phyloP scores from a whole-genome alignment of 2,888 invertebrate genomes.

The Zygothrica quintamaculata region DNA sequence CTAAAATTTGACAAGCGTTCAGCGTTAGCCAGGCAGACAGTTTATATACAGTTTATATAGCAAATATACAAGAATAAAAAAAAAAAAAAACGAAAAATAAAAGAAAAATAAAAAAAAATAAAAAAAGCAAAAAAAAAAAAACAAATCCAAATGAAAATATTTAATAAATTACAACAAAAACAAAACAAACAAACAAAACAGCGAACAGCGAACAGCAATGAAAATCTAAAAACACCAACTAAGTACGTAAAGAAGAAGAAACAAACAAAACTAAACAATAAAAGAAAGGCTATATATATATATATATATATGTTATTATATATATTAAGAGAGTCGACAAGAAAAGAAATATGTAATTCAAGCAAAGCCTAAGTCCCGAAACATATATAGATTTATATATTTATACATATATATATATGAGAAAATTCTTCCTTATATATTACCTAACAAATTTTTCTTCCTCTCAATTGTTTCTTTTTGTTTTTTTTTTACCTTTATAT shows the following conservation, averaged over 20 bases:
- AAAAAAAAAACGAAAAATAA: conserved; percentile 23
- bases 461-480: too few species aligned
- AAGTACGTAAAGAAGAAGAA: conserved; percentile 53
- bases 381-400: conserved; percentile 13
- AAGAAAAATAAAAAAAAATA: conserved; percentile 21
- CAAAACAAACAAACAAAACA: conserved; percentile 12
- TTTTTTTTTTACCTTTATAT: too few species aligned
- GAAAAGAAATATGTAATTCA: conserved; percentile 26
- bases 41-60: conserved; percentile 79
- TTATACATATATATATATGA: conserved; percentile 12
- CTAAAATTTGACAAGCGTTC: conserved; percentile 70
- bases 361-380: conserved; percentile 44
- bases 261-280: conserved; percentile 32
- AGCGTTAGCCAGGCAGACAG: conserved; percentile 70
- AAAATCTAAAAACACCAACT: conserved; percentile 61
- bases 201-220: neutral
- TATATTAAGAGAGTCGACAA: conserved; percentile 12
- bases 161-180: conserved; percentile 29
- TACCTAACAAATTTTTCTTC: too few species aligned
- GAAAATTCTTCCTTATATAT: too few species aligned
- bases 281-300: conserved; percentile 35
- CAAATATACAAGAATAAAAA: conserved; percentile 43
- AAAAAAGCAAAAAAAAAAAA: conserved; percentile 22
- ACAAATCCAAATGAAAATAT: conserved; percentile 45
- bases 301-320: conserved; percentile 25